Evolutionary conservation across 2,113 vertebrate genomes (phyloP).

Genomic region (Nesoenas mayeri): DNA sequence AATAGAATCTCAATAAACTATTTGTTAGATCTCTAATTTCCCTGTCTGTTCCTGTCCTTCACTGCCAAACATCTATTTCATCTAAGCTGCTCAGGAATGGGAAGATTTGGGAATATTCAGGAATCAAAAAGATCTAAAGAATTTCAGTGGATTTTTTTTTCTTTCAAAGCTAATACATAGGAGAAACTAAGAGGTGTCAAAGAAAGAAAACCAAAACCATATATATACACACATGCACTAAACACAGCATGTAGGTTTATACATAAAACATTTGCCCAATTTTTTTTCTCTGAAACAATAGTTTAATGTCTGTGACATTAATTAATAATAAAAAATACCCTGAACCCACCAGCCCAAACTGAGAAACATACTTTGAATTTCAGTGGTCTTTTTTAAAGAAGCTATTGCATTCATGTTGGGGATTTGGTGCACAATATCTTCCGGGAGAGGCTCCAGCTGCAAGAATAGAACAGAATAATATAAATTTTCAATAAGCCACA

Average conservation of each 20-base stretch:
- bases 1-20: not conserved
- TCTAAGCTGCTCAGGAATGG: not conserved
- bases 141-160: not conserved
- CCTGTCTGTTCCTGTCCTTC: not conserved
- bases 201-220: not conserved
- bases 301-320: not conserved
- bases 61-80: not conserved
- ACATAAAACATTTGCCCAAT: not conserved
- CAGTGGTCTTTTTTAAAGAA: slow-evolving; percentile 80
- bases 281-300: not conserved
- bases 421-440: slow-evolving; percentile 75
- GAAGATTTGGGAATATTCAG: not conserved
- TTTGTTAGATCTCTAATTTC: not conserved
- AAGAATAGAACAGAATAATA: slow-evolving; percentile 67
- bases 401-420: slow-evolving; percentile 78
- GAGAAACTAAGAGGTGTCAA: not conserved
- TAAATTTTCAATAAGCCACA: slow-evolving; percentile 56
- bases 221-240: not conserved
- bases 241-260: not conserved
- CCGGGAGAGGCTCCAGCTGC: slow-evolving; percentile 79
- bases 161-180: not conserved
- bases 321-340: not conserved
- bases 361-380: slow-evolving; percentile 82
- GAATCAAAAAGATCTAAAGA: slow-evolving; percentile 3
- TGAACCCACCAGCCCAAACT: slow-evolving; percentile 12